A percentile compares a stretch with the other conserved stretches of the same genome.
phyloP scores from a whole-genome alignment of 2,113 vertebrate species.

The Strigops habroptila region DNA sequence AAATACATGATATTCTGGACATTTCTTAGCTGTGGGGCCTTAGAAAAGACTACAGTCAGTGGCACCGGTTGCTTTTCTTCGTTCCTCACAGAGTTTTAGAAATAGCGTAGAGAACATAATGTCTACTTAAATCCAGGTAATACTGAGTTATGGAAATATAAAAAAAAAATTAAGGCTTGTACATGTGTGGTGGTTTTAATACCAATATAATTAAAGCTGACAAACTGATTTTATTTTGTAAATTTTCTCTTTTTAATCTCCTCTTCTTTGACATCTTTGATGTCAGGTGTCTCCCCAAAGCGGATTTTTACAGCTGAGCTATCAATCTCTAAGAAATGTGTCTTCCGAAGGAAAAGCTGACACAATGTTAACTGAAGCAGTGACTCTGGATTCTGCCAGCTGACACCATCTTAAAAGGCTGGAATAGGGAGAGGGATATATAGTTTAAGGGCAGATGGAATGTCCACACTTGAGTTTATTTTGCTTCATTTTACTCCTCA shows the following conservation, averaged over 20 bases:
- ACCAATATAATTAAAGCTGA: background rate
- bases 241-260: conserved; percentile 39
- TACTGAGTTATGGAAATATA: background rate
- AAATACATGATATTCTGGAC: background rate
- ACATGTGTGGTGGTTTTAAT: background rate
- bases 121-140: background rate
- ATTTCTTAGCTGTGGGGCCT: background rate
- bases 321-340: background rate
- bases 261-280: conserved; percentile 11
- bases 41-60: background rate
- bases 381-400: conserved; percentile 1
- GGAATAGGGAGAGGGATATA: background rate
- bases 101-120: background rate
- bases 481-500: conserved; percentile 16
- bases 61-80: background rate
- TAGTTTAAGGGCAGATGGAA: background rate
- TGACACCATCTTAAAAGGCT: background rate
- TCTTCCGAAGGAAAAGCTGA: conserved; percentile 6
- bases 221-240: conserved; percentile 30
- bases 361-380: conserved; percentile 18
- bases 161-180: background rate
- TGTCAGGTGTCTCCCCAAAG: conserved; percentile 26
- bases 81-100: background rate
- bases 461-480: background rate
- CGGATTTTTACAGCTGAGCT: conserved; percentile 37